A percentile compares a stretch with the other conserved stretches of the same genome.
Conservation (phyloP, 2,113 vertebrate genomes). For the Merops nubicus region DNA sequence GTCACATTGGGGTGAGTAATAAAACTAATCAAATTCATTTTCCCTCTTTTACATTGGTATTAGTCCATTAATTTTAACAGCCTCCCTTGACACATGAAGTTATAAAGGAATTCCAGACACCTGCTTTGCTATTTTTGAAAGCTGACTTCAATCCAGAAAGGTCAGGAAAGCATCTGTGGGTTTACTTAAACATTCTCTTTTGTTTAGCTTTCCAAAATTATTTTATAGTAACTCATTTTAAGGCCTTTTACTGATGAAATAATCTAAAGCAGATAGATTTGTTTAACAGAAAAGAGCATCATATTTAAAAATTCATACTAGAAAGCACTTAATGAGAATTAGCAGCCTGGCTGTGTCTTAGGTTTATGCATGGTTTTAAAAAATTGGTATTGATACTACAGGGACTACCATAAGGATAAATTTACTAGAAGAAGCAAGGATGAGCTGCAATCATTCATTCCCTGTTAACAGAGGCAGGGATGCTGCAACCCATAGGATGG, state of each 20-base stretch:
- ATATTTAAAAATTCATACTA: background rate
- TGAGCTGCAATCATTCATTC: background rate
- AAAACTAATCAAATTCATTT: background rate
- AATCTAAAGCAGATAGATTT: background rate
- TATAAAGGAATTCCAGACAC: background rate
- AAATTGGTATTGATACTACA: background rate
- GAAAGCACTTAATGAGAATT: background rate
- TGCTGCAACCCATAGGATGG: background rate
- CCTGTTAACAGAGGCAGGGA: accelerated
- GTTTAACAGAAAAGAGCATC: background rate
- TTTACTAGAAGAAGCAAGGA: background rate
- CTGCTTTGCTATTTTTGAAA: background rate
- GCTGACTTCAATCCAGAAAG: background rate
- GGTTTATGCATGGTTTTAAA: background rate
- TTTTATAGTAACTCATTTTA: background rate
- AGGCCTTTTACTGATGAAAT: background rate
- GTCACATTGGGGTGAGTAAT: background rate
- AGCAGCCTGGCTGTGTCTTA: background rate
- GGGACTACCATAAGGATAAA: background rate
- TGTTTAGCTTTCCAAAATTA: background rate
- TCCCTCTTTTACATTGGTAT: background rate
- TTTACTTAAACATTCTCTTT: background rate
- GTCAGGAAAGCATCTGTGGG: background rate
- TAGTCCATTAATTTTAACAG: background rate
- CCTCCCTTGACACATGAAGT: background rate